phyloP scores from a whole-genome alignment of 2,797 vertebrate species.

The Periophthalmus magnuspinnatus region DNA sequence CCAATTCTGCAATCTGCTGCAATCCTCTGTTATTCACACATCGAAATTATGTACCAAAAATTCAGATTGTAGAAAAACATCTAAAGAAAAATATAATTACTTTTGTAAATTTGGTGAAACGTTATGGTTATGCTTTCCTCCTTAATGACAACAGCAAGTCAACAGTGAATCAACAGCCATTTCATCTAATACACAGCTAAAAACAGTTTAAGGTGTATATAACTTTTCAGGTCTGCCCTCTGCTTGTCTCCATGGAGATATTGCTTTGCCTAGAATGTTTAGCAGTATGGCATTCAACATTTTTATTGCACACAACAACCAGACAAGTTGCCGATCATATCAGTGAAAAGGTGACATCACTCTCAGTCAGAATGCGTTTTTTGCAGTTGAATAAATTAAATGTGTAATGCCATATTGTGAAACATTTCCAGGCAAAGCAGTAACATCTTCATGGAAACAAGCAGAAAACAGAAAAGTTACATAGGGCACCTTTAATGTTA shows the following conservation, averaged over 20 bases:
- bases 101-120: constrained; percentile 15
- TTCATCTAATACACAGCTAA: constrained; percentile 41
- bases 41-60: constrained; percentile 42
- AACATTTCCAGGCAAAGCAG: not conserved
- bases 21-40: constrained; percentile 18
- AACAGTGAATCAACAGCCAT: constrained; percentile 46
- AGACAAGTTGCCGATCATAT: not conserved
- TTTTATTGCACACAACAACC: not conserved
- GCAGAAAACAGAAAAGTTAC: not conserved
- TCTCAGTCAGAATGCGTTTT: not conserved
- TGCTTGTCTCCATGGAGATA: not conserved
- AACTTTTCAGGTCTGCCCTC: not conserved
- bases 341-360: not conserved
- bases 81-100: constrained; percentile 41
- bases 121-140: constrained; percentile 17
- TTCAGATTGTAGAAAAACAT: constrained; percentile 44
- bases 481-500: constrained; percentile 6
- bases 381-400: not conserved
- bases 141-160: constrained; percentile 48
- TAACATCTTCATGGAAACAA: not conserved
- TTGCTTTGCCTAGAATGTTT: not conserved
- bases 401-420: not conserved
- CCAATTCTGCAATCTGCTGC: constrained; percentile 15
- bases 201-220: constrained; percentile 8
- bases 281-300: not conserved